Evolutionary conservation across 2,888 invertebrate species (phyloP), one percentile per base, ranked within the genome.

Genomic region (Apodemia duryi): DNA sequence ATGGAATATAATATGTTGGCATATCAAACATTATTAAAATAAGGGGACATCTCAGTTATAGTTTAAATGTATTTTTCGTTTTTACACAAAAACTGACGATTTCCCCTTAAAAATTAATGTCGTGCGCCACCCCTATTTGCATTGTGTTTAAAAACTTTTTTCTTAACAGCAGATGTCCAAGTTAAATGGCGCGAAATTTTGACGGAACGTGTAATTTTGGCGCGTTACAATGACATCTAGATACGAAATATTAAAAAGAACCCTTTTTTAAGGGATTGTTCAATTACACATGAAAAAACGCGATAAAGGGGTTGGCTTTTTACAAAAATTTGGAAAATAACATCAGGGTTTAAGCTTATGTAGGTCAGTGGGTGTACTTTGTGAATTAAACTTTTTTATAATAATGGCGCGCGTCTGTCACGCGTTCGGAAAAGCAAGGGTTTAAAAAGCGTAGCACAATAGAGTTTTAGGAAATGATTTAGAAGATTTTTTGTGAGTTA

Each of bases 121-220:
- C 80, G 78, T 76, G 76, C 76, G 72, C 81, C 79, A 78, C 88
- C 89, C 89, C 87, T 88, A 91, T 91, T 91, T 91, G 88, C 88
- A 90, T 91, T 91, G 91, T 88, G 80, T 79, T 83, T 82, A 84
- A 86, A 73, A 57, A 57, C 57, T 57, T 57, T 77, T 75, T 82
- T 88, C 89, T 88, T 76, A 67, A 72, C 81, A 81, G 85, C 91
- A 91, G 90, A 90, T 91, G 91, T 82, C 83, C 83, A 77, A 76
- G 75, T 79, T 87, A 88, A 91, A 91, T 91, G 90, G 90, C 88
- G 90, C 91, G 90, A 88, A 86, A 87, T 91, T 91, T 91, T 91
- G 88, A 88, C 86, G 89, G 85, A 78, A 84, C 85, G 84, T 84
- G 80, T 85, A 88, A 89, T 89, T 88, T 84, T 86, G 83, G 80